A percentile compares a stretch with the other conserved stretches of the same genome.
Evolutionary conservation across 2,888 invertebrate genomes (phyloP).

Genomic region (Cephus nigrinus): DNA sequence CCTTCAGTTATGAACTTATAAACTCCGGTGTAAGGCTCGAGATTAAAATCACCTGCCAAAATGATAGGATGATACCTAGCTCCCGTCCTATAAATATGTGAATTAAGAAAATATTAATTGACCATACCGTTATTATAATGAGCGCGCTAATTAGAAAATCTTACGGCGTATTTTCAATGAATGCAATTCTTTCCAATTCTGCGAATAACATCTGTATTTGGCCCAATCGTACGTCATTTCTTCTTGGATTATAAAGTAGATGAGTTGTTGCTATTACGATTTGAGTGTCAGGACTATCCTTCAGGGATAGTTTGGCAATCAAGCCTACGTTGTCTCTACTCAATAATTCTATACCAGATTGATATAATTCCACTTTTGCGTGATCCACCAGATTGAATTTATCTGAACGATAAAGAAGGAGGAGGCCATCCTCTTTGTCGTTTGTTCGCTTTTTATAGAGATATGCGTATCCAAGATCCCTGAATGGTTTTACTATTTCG

Average conservation of each 20-base stretch:
- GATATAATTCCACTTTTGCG: slow-evolving; percentile 77
- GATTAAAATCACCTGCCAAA: slow-evolving; percentile 94
- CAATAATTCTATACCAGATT: slow-evolving; percentile 73
- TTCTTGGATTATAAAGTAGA: slow-evolving; percentile 88
- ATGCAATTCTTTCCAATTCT: slow-evolving; percentile 84
- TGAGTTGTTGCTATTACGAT: slow-evolving; percentile 94
- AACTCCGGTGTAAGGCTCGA: slow-evolving; percentile 79
- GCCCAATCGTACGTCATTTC: slow-evolving; percentile 90
- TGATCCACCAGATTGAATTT: slow-evolving; percentile 76
- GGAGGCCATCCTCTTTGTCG: slow-evolving; percentile 87
- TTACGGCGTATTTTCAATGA: slow-evolving; percentile 60
- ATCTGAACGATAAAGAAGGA: slow-evolving; percentile 81
- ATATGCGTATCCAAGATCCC: slow-evolving; percentile 75
- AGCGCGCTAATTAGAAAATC: slow-evolving; percentile 23
- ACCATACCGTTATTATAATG: slow-evolving; percentile 12
- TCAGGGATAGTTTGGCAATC: slow-evolving; percentile 78
- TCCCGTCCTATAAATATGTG: slow-evolving; percentile 40
- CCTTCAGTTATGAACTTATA: slow-evolving; percentile 78
- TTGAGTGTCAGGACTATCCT: slow-evolving; percentile 66
- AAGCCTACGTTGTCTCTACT: slow-evolving; percentile 91
- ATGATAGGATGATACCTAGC: slow-evolving; percentile 80
- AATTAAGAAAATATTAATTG: slow-evolving; percentile 41
- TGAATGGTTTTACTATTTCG: slow-evolving; percentile 71
- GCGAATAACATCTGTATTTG: slow-evolving; percentile 87
- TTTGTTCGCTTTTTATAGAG: slow-evolving; percentile 88